A percentile compares a stretch with the other conserved stretches of the same genome.
Conservation (phyloP, 2,888 invertebrate genomes). For the Athalia cordata region DNA sequence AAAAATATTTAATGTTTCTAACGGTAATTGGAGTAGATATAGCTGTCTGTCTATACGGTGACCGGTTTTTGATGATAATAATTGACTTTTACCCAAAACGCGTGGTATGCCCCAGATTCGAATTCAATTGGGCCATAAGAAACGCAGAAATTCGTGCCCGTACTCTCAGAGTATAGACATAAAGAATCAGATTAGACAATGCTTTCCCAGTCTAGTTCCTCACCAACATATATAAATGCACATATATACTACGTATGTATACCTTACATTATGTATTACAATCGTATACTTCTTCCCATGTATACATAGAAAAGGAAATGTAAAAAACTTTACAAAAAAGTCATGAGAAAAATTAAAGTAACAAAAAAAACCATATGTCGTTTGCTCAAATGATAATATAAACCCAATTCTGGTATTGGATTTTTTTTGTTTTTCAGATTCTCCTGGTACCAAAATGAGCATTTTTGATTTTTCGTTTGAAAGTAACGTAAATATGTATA, state of each 20-base stretch:
- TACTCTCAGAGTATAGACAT: slow-evolving; percentile 1
- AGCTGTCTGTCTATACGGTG: not conserved
- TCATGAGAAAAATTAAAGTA: too few species aligned
- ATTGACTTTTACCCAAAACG: slow-evolving; percentile 50
- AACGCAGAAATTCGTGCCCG: slow-evolving; percentile 42
- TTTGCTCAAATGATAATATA: too few species aligned
- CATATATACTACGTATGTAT: not conserved
- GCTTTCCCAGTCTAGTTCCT: slow-evolving; percentile 23
- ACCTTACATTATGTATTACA: not conserved
- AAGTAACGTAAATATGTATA: too few species aligned
- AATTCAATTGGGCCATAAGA: slow-evolving; percentile 44
- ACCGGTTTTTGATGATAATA: slow-evolving; percentile 43
- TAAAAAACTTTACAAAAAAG: too few species aligned
- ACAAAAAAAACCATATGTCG: too few species aligned
- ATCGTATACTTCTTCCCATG: too few species aligned
- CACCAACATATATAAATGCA: not conserved
- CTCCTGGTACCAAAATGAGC: too few species aligned
- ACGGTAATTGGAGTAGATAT: slow-evolving; percentile 11
- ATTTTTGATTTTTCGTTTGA: too few species aligned
- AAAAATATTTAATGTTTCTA: slow-evolving; percentile 39
- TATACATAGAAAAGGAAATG: too few species aligned
- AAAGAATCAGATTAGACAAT: slow-evolving; percentile 26
- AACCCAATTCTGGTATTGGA: too few species aligned
- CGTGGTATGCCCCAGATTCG: slow-evolving; percentile 46
- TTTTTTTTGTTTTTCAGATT: too few species aligned